These are phyloP conservation scores for Adineta ricciae DNA, from an alignment of 2,888 invertebrate genomes.

Conservation along the genomic window DNA sequence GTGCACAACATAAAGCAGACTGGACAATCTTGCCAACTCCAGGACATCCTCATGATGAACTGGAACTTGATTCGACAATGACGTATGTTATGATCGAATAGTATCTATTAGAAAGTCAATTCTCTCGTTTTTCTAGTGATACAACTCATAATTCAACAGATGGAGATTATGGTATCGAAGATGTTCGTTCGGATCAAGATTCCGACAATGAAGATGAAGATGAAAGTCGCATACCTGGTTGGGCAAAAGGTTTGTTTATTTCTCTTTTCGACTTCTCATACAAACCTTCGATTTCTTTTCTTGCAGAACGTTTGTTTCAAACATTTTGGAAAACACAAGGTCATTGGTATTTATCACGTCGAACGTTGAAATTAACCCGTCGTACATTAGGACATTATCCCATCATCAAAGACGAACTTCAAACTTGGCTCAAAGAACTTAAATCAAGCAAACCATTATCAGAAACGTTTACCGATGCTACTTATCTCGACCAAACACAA, in stretches of 20 bases:
- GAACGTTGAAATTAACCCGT: not conserved
- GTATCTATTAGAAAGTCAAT: no score
- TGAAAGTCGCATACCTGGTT: not conserved
- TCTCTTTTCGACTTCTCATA: not conserved
- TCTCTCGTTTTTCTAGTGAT: no score
- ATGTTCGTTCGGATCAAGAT: not conserved
- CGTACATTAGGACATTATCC: not conserved
- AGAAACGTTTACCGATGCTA: not conserved
- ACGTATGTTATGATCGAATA: not conserved
- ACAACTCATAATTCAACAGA: not conserved
- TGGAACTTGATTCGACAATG: not conserved
- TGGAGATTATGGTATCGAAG: slow-evolving; percentile 3
- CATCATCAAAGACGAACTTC: not conserved
- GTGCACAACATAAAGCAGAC: not conserved
- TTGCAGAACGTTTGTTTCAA: not conserved
- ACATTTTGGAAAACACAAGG: not conserved
- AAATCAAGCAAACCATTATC: not conserved
- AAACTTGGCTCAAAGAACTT: not conserved
- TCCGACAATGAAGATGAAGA: not conserved
- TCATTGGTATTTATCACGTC: slow-evolving; percentile 1
- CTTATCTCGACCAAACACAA: not conserved
- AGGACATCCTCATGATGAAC: not conserved
- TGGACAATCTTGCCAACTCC: not conserved
- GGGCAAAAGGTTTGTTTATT: not conserved
- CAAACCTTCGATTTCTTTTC: not conserved